A percentile compares a stretch with the other conserved stretches of the same genome.
Conservation (phyloP, 2,888 invertebrate species). For the Acrocera orbiculus region DNA sequence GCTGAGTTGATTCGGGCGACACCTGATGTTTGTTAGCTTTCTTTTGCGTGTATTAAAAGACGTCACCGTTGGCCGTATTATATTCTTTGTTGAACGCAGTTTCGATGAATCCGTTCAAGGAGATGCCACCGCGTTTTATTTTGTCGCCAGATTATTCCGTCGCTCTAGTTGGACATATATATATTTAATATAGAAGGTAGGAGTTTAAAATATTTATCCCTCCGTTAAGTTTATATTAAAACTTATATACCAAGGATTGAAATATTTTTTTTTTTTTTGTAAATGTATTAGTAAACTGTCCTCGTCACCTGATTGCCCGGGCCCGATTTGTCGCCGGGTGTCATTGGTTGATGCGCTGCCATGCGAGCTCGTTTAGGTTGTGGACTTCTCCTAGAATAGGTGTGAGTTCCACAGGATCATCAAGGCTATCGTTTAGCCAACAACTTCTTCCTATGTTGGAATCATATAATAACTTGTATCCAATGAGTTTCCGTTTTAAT, state of each 20-base stretch:
- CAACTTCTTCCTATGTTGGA: constrained; percentile 1
- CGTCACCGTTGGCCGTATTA: constrained; percentile 5
- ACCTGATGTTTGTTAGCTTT: constrained; percentile 10
- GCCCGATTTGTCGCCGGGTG: constrained; percentile 10
- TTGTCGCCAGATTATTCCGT: constrained; percentile 8
- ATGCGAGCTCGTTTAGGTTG: constrained; percentile 5
- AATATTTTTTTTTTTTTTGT: no score
- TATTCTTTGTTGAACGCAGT: constrained; percentile 9
- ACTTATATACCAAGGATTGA: no score
- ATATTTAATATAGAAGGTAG: no score
- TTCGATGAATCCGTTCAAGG: constrained; percentile 12
- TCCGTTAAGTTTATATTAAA: no score
- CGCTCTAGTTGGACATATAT: no score
- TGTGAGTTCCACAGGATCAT: constrained; percentile 5
- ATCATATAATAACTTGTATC: no score
- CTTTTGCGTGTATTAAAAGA: constrained; percentile 9
- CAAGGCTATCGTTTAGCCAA: constrained; percentile 3
- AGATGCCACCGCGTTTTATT: constrained; percentile 9
- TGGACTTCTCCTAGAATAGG: constrained; percentile 4
- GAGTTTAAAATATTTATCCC: no score
- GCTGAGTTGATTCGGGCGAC: constrained; percentile 9
- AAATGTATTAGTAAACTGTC: no score
- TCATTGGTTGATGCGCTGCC: constrained; percentile 10
- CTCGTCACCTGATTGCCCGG: constrained; percentile 4
- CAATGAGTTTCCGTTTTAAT: no score